These are phyloP conservation scores for Anastrepha obliqua DNA, from an alignment of 1,140 invertebrate species.

Conservation along the genomic window DNA sequence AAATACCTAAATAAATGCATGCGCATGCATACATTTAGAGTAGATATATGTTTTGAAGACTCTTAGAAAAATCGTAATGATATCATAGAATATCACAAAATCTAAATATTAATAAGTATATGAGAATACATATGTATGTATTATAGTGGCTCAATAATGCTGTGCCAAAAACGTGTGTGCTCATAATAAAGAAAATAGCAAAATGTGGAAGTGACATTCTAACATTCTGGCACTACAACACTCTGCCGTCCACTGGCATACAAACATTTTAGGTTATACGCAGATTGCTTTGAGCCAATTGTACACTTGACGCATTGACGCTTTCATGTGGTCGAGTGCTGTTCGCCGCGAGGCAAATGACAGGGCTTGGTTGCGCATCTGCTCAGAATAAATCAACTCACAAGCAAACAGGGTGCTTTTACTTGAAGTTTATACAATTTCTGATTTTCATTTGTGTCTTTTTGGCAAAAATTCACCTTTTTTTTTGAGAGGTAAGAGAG, in stretches of 20 bases:
- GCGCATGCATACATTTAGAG: no score
- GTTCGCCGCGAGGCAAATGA: background rate
- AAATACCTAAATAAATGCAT: no score
- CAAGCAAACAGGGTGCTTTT: background rate
- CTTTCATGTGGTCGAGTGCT: background rate
- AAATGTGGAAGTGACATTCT: background rate
- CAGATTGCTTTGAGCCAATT: background rate
- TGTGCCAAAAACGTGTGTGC: conserved; percentile 11
- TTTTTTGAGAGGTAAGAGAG: no score
- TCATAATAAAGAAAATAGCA: conserved; percentile 15
- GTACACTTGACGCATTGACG: conserved; percentile 17
- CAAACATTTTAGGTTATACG: background rate
- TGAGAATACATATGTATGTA: background rate
- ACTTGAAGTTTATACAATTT: background rate
- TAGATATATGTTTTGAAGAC: background rate
- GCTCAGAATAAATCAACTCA: conserved; percentile 36
- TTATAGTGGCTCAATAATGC: background rate
- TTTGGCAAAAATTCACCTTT: no score
- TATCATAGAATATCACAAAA: background rate
- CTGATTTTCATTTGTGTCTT: no score
- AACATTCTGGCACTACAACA: background rate
- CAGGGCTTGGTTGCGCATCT: conserved; percentile 24
- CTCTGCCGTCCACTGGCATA: background rate
- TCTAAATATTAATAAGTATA: background rate
- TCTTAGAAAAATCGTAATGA: background rate